Conservation (phyloP, 2,888 invertebrate species). For the Acleris cristana region DNA sequence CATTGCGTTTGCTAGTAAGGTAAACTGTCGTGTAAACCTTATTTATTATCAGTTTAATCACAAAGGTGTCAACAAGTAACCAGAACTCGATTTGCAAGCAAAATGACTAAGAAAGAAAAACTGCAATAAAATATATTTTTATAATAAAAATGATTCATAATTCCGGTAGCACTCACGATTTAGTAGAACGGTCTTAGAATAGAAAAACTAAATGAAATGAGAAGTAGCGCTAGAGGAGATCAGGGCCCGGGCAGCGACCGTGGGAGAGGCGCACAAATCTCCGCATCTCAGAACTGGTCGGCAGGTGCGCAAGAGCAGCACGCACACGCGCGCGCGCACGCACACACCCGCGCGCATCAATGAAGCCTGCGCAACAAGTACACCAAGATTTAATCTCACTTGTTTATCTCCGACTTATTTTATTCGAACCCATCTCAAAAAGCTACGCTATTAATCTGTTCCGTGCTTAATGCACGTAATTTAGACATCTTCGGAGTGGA, state of each 20-base stretch:
- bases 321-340: slow-evolving; percentile 50
- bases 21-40: no score
- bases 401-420: slow-evolving; percentile 83
- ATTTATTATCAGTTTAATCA: no score
- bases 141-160: background rate
- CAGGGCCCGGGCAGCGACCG: slow-evolving; percentile 80
- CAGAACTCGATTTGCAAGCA: no score
- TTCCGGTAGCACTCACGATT: slow-evolving; percentile 19
- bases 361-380: slow-evolving; percentile 64
- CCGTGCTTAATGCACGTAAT: slow-evolving; percentile 38
- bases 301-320: slow-evolving; percentile 71
- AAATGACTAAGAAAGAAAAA: no score
- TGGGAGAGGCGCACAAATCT: slow-evolving; percentile 83
- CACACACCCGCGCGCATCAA: slow-evolving; percentile 68
- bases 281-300: slow-evolving; percentile 84
- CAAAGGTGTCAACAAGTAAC: no score
- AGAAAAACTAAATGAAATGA: slow-evolving; percentile 74
- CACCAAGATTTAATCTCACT: slow-evolving; percentile 66
- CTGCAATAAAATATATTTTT: background rate
- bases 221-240: slow-evolving; percentile 73
- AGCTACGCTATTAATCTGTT: slow-evolving; percentile 79
- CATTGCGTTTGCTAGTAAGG: no score
- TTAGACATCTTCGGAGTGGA: slow-evolving; percentile 68
- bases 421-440: slow-evolving; percentile 75
- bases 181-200: slow-evolving; percentile 41